These are phyloP conservation scores for Halcyon smyrnensis DNA, from an alignment of 2,797 vertebrate species.

Conservation along the genomic window DNA sequence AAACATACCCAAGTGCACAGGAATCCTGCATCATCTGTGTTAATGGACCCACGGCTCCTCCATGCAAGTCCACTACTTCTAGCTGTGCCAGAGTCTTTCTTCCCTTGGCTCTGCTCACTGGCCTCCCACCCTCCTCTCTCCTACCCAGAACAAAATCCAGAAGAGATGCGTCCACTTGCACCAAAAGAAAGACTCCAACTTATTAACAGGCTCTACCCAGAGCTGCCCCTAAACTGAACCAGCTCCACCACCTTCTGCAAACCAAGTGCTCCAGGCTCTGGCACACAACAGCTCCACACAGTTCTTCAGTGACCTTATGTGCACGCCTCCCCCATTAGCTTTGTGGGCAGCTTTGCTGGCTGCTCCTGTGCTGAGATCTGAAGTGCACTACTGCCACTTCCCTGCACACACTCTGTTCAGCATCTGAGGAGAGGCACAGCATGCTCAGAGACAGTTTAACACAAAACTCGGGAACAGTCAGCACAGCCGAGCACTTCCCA, in stretches of 20 bases:
- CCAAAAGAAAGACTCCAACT: not conserved
- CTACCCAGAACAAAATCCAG: not conserved
- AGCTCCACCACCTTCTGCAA: not conserved
- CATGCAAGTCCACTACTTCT: not conserved
- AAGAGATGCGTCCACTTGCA: not conserved
- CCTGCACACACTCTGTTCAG: not conserved
- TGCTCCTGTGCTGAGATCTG: not conserved
- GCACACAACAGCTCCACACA: fast-evolving
- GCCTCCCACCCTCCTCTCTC: not conserved
- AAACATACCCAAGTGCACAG: fast-evolving
- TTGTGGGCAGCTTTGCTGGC: not conserved
- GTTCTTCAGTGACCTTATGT: not conserved
- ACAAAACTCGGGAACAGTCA: not conserved
- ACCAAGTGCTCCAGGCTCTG: fast-evolving
- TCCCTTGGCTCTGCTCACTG: not conserved
- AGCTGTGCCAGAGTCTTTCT: not conserved
- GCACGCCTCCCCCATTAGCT: fast-evolving
- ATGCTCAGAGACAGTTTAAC: not conserved
- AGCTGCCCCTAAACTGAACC: not conserved
- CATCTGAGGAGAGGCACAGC: not conserved
- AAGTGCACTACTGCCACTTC: not conserved
- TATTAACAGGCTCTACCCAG: not conserved
- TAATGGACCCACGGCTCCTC: not conserved
- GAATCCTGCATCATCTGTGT: not conserved
- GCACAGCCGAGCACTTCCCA: not conserved